These are phyloP conservation scores for Endotricha flammealis DNA, from an alignment of 2,888 invertebrate genomes.

Conservation along the genomic window DNA sequence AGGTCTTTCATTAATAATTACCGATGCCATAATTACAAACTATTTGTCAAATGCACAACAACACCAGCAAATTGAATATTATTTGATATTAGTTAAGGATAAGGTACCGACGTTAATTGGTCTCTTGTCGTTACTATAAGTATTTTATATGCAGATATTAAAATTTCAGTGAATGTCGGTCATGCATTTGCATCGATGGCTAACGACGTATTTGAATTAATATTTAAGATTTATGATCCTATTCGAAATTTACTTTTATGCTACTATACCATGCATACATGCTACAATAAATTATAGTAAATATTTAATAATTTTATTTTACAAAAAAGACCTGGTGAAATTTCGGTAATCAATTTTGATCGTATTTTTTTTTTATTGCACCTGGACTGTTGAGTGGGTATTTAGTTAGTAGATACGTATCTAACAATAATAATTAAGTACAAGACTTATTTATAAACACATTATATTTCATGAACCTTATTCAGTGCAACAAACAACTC, in stretches of 20 bases:
- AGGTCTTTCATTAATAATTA: background rate
- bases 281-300: background rate
- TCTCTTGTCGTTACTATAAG: slow-evolving; percentile 3
- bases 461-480: too few species aligned
- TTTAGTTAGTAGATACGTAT: too few species aligned
- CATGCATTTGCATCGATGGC: slow-evolving; percentile 12
- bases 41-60: background rate
- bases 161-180: slow-evolving; percentile 19
- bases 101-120: slow-evolving; percentile 6
- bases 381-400: too few species aligned
- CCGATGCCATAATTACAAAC: background rate
- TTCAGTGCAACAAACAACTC: too few species aligned
- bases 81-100: background rate
- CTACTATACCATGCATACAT: slow-evolving; percentile 2
- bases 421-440: too few species aligned
- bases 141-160: slow-evolving; percentile 11
- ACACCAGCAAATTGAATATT: background rate
- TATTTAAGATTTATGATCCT: slow-evolving; percentile 8
- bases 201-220: slow-evolving; percentile 10
- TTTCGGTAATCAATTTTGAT: too few species aligned
- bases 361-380: too few species aligned
- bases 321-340: too few species aligned
- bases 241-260: slow-evolving; percentile 6
- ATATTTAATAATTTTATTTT: background rate
- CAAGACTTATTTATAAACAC: too few species aligned